phyloP scores from a whole-genome alignment of 2,113 vertebrate species.

The Salvator merianae region DNA sequence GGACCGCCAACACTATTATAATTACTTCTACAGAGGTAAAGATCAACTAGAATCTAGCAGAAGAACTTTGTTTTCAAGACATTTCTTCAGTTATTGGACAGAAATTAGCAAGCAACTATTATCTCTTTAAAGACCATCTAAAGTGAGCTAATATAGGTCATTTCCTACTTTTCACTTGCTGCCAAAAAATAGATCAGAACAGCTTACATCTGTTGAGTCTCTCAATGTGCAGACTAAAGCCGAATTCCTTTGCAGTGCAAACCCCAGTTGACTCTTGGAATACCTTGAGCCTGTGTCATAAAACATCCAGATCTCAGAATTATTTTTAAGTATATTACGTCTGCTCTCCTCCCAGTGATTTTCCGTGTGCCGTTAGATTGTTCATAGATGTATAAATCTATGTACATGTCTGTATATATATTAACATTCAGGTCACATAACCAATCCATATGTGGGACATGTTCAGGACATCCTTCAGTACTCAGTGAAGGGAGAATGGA shows the following conservation, averaged over 20 bases:
- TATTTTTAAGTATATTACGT: slow-evolving; percentile 22
- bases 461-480: no score
- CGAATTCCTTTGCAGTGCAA: slow-evolving; percentile 31
- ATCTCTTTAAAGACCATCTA: slow-evolving; percentile 30
- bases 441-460: no score
- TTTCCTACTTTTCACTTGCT: slow-evolving; percentile 51
- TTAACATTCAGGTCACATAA: neutral
- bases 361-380: neutral
- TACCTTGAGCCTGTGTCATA: neutral
- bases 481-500: no score
- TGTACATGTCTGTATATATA: no score
- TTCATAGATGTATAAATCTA: no score
- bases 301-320: neutral
- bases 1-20: neutral
- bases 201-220: slow-evolving; percentile 57
- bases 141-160: slow-evolving; percentile 33
- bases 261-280: slow-evolving; percentile 10
- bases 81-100: neutral
- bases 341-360: neutral
- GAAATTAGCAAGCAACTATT: neutral
- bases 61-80: neutral
- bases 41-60: neutral
- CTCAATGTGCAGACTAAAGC: slow-evolving; percentile 32
- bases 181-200: slow-evolving; percentile 52
- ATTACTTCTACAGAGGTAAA: slow-evolving; percentile 14